Base-by-base conservation (phyloP, 1,140 invertebrate species). In the Drosophila quadrilineata region DNA sequence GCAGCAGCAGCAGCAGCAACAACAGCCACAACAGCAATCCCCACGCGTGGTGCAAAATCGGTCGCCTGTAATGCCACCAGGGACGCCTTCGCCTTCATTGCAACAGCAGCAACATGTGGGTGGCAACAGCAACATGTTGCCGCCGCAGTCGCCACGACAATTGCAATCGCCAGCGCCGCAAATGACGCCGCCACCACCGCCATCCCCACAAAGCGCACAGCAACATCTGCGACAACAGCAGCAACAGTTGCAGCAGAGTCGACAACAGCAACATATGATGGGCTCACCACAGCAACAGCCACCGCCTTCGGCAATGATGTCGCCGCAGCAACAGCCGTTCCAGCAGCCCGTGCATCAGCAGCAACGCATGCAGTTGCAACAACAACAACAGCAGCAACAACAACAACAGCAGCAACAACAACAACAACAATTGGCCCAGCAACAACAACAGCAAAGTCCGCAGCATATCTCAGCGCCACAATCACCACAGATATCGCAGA, bases 21-120 rank as follows among this genome's bases (percentile, higher is more conserved):
- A 17, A 9, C 49, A 46, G n/a, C 59, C 19, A 9, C 74, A 77
- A 21, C 90, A 90, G 54, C 89, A 90, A 68, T 90, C 89, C 8
- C 90, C 92, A 1, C 80, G 92, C 12, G 89, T 91, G 31, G 79
- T 87, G 17, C 75, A 87, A 50, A 84, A 85, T 38, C 52, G 79
- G 5, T 86, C 80, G 6, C 82, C 80, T 1, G 79, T 75, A 5
- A 86, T 80, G 82, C 77, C 77, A 0, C 79, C 77, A 5, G 66
- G 45, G 9, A 84, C 77, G 8, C 77, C 77, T 0, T 84, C 77
- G 0, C 77, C 77, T 14, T 84, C 77, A 5, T 28, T 84, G 10
- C 77, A 84, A 33, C 85, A 87, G 40, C 87, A 87, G 29, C 79
- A 88, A n/a, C 86, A 89, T 36, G 48, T 70, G 56, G 17, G 28